These are phyloP conservation scores for Catocala nupta DNA, from an alignment of 2,888 invertebrate genomes.

Conservation along the genomic window DNA sequence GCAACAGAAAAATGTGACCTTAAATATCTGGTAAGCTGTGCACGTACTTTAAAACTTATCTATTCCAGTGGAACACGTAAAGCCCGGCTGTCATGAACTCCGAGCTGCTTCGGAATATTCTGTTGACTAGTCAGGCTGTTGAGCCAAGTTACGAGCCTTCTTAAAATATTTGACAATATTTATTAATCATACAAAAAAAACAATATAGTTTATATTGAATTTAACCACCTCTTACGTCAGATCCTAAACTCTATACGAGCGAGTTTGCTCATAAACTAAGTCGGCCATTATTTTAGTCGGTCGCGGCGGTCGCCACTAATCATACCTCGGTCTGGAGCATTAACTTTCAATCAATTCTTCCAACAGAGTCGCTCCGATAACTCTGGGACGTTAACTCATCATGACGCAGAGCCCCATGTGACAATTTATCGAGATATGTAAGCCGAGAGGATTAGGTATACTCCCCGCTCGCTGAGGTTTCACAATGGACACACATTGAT, in stretches of 20 bases:
- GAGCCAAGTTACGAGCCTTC: no score
- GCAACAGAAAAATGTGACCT: not conserved
- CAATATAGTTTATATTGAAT: not conserved
- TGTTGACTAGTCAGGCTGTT: no score
- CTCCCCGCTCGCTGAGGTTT: slow-evolving; percentile 12
- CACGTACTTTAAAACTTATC: slow-evolving; percentile 2
- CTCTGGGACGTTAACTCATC: slow-evolving; percentile 34
- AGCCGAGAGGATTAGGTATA: slow-evolving; percentile 46
- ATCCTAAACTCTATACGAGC: slow-evolving; percentile 17
- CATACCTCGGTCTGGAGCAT: slow-evolving; percentile 35
- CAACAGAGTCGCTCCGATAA: slow-evolving; percentile 47
- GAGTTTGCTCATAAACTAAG: slow-evolving; percentile 40
- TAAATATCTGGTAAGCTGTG: not conserved
- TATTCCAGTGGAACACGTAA: not conserved
- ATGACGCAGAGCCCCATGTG: slow-evolving; percentile 43
- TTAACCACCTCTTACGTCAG: not conserved
- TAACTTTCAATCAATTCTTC: slow-evolving; percentile 59
- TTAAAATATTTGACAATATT: no score
- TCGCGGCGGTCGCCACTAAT: slow-evolving; percentile 31
- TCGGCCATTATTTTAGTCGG: slow-evolving; percentile 26
- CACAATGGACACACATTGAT: slow-evolving; percentile 24
- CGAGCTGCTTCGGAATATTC: no score
- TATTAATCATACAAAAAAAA: no score
- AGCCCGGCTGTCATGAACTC: no score
- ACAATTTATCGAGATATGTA: slow-evolving; percentile 53